Evolutionary conservation across 2,888 invertebrate species (phyloP).

Genomic region (Drosophila meridiana): DNA sequence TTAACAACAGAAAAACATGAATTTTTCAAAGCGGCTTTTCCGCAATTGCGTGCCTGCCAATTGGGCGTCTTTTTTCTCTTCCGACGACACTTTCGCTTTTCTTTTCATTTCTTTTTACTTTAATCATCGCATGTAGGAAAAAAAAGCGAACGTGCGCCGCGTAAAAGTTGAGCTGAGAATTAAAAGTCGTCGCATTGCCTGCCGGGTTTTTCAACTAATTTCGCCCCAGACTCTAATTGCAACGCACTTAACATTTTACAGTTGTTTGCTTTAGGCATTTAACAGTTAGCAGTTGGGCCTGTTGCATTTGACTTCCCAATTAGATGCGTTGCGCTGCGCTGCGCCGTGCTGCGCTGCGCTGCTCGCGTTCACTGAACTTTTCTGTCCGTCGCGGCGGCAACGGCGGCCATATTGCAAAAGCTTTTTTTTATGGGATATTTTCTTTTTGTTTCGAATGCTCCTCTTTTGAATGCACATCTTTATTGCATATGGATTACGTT

Average conservation of each 20-base stretch:
- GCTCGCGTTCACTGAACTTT: slow-evolving; percentile 70
- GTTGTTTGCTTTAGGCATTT: slow-evolving; percentile 21
- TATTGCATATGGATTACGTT: slow-evolving; percentile 56
- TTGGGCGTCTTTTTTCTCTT: slow-evolving; percentile 20
- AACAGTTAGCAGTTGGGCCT: slow-evolving; percentile 42
- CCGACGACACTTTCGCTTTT: slow-evolving; percentile 71
- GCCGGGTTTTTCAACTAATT: slow-evolving; percentile 39
- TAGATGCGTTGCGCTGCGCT: slow-evolving; percentile 27
- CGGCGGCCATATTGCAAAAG: slow-evolving; percentile 46
- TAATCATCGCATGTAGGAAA: slow-evolving; percentile 48
- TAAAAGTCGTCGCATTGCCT: slow-evolving; percentile 33
- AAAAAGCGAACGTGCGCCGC: slow-evolving; percentile 58
- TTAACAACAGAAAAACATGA: slow-evolving; percentile 22
- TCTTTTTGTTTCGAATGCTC: slow-evolving; percentile 19
- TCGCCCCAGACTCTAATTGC: slow-evolving; percentile 20
- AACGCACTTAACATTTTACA: slow-evolving; percentile 15
- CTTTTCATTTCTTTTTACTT: slow-evolving; percentile 10
- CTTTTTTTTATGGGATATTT: slow-evolving; percentile 39
- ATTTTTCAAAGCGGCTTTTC: slow-evolving; percentile 53
- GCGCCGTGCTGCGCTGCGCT: slow-evolving; percentile 37
- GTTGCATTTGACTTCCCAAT: slow-evolving; percentile 38
- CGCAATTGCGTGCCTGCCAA: slow-evolving; percentile 41
- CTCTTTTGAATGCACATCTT: slow-evolving; percentile 45
- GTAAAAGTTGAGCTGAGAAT: slow-evolving; percentile 73
- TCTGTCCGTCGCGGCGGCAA: slow-evolving; percentile 1